Conservation (phyloP, 1,140 invertebrate species). For the Agrilus planipennis region DNA sequence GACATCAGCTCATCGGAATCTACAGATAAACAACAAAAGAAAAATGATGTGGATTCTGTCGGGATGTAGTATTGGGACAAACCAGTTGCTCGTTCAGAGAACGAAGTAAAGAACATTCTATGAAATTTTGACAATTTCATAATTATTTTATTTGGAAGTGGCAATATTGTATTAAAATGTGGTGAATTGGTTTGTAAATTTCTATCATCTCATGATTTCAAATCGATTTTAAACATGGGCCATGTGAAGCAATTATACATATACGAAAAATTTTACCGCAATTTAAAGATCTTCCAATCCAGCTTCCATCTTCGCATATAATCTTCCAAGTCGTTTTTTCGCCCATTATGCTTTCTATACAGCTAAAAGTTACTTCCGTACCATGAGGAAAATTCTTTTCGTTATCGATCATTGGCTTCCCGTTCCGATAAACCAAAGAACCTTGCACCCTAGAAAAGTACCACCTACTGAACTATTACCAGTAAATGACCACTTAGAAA, state of each 20-base stretch:
- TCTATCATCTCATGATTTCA: too few relatives aligned
- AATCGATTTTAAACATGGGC: too few relatives aligned
- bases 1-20: constrained; percentile 38
- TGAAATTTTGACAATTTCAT: too few relatives aligned
- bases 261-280: too few relatives aligned
- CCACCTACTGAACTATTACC: constrained; percentile 1
- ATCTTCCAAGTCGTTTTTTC: constrained; percentile 73
- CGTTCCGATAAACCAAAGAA: constrained; percentile 51
- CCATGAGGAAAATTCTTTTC: constrained; percentile 57
- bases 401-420: constrained; percentile 33
- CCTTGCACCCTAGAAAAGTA: constrained; percentile 44
- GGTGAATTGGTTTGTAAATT: too few relatives aligned
- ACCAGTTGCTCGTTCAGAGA: too few relatives aligned
- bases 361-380: constrained; percentile 69
- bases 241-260: too few relatives aligned
- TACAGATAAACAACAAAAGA: constrained; percentile 29
- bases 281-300: constrained; percentile 63
- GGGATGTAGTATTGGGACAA: too few relatives aligned
- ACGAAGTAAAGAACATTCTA: too few relatives aligned
- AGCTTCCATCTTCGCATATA: constrained; percentile 68
- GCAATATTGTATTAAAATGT: too few relatives aligned
- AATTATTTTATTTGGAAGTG: too few relatives aligned
- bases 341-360: constrained; percentile 63
- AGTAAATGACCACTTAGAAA: neutral
- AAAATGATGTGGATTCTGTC: too few relatives aligned